Conservation (phyloP, 2,888 invertebrate genomes). For the Gerris lacustris region DNA sequence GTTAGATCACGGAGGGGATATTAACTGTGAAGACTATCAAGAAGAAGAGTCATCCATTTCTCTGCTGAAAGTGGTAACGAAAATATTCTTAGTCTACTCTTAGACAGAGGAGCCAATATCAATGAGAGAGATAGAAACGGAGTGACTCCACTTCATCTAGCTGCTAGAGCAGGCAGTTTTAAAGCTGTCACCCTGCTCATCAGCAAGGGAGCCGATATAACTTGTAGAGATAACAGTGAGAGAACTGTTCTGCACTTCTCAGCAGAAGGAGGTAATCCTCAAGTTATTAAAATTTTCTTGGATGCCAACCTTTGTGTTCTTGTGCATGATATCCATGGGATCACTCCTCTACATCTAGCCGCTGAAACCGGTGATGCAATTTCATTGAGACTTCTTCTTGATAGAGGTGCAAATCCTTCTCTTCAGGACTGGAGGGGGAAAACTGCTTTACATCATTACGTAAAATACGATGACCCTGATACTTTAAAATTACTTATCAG, state of each 20-base stretch:
- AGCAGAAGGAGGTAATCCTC: neutral
- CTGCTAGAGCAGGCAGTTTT: neutral
- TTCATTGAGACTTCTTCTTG: neutral
- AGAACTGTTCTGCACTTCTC: neutral
- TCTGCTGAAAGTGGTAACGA: neutral
- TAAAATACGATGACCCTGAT: neutral
- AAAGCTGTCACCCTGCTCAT: neutral
- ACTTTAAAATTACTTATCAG: neutral
- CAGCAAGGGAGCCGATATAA: neutral
- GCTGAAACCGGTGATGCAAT: neutral
- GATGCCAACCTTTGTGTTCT: neutral
- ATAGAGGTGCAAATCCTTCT: neutral
- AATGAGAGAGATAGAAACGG: neutral
- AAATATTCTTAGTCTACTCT: neutral
- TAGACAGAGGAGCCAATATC: neutral
- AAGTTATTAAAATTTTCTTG: neutral
- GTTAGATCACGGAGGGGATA: slow-evolving; percentile 1
- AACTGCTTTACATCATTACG: neutral
- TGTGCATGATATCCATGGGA: neutral
- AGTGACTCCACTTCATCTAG: neutral
- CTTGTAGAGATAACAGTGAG: neutral
- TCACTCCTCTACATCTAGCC: neutral
- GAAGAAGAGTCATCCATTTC: neutral
- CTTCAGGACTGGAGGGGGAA: neutral
- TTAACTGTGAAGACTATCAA: slow-evolving; percentile 1